Conservation (phyloP, 2,888 invertebrate genomes). For the Spodoptera exigua region DNA sequence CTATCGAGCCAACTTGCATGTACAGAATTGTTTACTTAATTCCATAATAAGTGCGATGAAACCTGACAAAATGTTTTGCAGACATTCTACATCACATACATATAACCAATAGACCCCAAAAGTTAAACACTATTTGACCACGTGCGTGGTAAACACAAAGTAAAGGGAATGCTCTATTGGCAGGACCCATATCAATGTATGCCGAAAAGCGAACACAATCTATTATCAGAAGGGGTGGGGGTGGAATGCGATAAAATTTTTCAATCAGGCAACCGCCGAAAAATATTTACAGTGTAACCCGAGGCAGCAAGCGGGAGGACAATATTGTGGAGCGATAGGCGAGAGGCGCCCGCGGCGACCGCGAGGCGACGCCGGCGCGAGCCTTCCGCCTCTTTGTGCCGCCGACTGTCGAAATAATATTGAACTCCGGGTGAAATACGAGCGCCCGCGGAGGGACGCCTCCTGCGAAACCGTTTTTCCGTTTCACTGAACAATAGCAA, state of each 20-base stretch:
- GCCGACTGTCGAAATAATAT: constrained; percentile 87
- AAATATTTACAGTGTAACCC: constrained; percentile 88
- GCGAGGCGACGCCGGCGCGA: constrained; percentile 70
- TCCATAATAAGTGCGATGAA: too few relatives aligned
- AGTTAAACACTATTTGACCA: constrained; percentile 27
- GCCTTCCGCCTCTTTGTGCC: constrained; percentile 85
- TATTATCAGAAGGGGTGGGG: constrained; percentile 80
- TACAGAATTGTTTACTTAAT: too few relatives aligned
- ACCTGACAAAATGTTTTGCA: too few relatives aligned
- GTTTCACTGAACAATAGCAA: constrained; percentile 82
- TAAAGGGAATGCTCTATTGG: constrained; percentile 56
- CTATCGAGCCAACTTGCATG: background rate
- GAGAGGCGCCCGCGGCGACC: constrained; percentile 78
- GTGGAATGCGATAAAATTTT: constrained; percentile 86
- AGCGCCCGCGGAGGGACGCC: constrained; percentile 81
- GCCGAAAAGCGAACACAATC: constrained; percentile 77
- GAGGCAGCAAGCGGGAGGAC: constrained; percentile 83
- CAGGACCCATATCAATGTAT: constrained; percentile 74
- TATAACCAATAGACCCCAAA: constrained; percentile 30
- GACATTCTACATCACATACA: constrained; percentile 24
- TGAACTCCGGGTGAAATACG: constrained; percentile 87
- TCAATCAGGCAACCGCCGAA: constrained; percentile 87
- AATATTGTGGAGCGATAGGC: constrained; percentile 86
- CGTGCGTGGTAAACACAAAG: constrained; percentile 53
- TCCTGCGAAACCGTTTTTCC: constrained; percentile 86